Conservation (phyloP, 2,113 vertebrate genomes). For the Rallus limicola region DNA sequence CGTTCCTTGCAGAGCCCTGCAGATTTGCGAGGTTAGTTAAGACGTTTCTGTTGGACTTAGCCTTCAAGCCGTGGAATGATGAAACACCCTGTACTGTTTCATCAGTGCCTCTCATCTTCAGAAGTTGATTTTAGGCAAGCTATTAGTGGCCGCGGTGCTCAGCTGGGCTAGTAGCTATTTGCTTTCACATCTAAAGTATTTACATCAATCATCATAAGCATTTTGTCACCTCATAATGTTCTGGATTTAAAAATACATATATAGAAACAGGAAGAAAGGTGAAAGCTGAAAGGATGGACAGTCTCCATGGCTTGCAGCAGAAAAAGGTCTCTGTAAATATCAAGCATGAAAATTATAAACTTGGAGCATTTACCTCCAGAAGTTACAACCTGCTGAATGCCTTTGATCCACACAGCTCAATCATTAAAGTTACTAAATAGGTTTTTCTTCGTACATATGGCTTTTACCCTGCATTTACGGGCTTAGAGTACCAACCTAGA, state of each 20-base stretch:
- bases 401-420: slow-evolving; percentile 23
- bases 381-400: background rate
- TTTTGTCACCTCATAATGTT: slow-evolving; percentile 24
- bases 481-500: background rate
- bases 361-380: background rate
- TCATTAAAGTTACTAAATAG: slow-evolving; percentile 26
- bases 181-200: slow-evolving; percentile 21
- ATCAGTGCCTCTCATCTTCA: slow-evolving; percentile 49
- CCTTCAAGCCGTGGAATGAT: slow-evolving; percentile 50
- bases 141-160: background rate
- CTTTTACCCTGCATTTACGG: slow-evolving; percentile 40
- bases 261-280: background rate
- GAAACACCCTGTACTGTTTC: slow-evolving; percentile 58
- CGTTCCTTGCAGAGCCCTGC: slow-evolving; percentile 13
- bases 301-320: background rate
- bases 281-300: background rate
- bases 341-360: background rate
- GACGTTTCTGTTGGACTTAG: slow-evolving; percentile 13
- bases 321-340: slow-evolving; percentile 15
- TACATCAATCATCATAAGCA: background rate
- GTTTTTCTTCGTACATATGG: background rate
- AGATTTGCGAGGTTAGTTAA: slow-evolving; percentile 39
- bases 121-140: background rate
- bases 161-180: background rate
- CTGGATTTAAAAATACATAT: background rate